These are phyloP conservation scores for Ormyrus nitidulus DNA, from an alignment of 2,888 invertebrate species.

Conservation along the genomic window DNA sequence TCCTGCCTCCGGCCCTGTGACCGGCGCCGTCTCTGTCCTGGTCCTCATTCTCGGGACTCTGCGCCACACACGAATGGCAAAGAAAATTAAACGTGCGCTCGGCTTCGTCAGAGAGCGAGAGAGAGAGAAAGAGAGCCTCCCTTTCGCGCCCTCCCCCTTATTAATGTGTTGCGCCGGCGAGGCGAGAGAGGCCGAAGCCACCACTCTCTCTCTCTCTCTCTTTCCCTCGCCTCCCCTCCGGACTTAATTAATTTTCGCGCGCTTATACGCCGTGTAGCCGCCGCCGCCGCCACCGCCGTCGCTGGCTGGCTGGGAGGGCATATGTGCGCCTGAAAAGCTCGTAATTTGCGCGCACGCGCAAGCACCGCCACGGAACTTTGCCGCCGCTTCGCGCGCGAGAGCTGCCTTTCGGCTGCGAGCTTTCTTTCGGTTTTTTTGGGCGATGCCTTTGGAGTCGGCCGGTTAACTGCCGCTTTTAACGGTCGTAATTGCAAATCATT, in stretches of 20 bases:
- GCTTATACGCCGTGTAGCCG: neutral
- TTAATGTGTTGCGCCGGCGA: too few relatives aligned
- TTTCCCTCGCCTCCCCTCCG: neutral
- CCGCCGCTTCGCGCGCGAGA: too few relatives aligned
- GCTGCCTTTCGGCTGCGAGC: too few relatives aligned
- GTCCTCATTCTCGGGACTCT: constrained; percentile 63
- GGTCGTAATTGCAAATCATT: too few relatives aligned
- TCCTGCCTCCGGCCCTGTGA: constrained; percentile 52
- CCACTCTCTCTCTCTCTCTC: constrained; percentile 6
- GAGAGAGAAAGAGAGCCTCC: neutral
- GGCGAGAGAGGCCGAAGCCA: too few relatives aligned
- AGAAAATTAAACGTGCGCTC: neutral
- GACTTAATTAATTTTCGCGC: constrained; percentile 49
- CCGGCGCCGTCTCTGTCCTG: constrained; percentile 54
- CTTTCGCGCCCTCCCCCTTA: neutral
- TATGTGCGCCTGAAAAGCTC: neutral
- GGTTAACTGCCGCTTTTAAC: too few relatives aligned
- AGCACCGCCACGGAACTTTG: neutral
- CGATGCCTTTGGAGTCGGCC: too few relatives aligned
- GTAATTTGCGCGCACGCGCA: constrained; percentile 12
- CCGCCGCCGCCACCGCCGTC: neutral
- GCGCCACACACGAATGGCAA: constrained; percentile 1
- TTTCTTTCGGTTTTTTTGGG: too few relatives aligned
- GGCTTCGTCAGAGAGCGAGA: neutral
- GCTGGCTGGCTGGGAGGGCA: too few relatives aligned